Evolutionary conservation across 2,113 vertebrate genomes (phyloP).

Genomic region (Cyprinus carpio): DNA sequence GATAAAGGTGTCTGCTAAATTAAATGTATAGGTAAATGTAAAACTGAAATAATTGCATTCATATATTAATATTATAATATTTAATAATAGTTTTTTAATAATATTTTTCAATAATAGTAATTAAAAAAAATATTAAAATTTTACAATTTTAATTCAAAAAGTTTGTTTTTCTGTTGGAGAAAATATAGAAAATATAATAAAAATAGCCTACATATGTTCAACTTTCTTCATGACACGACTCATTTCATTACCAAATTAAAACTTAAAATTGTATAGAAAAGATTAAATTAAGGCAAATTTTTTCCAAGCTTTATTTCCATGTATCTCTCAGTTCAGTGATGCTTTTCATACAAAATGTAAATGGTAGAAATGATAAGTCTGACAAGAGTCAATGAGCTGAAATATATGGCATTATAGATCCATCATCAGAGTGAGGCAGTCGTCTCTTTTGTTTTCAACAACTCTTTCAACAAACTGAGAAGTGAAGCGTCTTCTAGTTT

Average conservation of each 20-base stretch:
- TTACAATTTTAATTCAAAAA: too few species aligned
- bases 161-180: too few species aligned
- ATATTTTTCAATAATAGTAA: too few species aligned
- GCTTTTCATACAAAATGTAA: conserved; percentile 94
- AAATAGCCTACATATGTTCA: not conserved
- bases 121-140: too few species aligned
- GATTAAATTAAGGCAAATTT: not conserved
- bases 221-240: not conserved
- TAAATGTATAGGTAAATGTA: too few species aligned
- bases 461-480: conserved; percentile 51
- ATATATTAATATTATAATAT: too few species aligned
- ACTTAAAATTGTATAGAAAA: not conserved
- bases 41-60: too few species aligned
- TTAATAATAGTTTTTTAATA: too few species aligned
- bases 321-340: conserved; percentile 86
- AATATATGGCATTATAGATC: conserved; percentile 34
- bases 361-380: conserved; percentile 87
- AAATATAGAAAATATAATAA: too few species aligned
- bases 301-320: conserved; percentile 58
- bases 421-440: not conserved
- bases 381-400: conserved; percentile 64
- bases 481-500: conserved; percentile 55
- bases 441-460: conserved; percentile 59
- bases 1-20: too few species aligned
- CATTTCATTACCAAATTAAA: not conserved